phyloP scores from a whole-genome alignment of 2,113 vertebrate genomes.

The Passer domesticus region DNA sequence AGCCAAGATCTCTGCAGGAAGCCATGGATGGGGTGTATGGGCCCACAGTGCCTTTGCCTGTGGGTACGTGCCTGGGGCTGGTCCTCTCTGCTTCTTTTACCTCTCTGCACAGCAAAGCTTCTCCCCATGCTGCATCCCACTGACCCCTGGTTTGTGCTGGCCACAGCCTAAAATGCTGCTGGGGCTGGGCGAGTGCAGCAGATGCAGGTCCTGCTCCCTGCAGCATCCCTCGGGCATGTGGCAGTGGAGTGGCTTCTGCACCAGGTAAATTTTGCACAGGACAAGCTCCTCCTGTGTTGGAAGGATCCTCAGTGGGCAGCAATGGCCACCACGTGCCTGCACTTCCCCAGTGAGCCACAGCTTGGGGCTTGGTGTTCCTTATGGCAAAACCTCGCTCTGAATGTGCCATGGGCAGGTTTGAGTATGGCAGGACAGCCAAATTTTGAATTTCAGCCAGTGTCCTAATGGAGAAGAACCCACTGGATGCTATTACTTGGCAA shows the following conservation, averaged over 20 bases:
- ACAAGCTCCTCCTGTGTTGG: background rate
- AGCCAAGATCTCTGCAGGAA: background rate
- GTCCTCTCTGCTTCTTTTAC: background rate
- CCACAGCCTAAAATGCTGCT: background rate
- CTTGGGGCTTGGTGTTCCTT: background rate
- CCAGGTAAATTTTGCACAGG: accelerated
- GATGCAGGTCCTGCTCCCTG: background rate
- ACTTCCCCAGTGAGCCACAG: background rate
- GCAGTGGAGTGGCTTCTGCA: accelerated
- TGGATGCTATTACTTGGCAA: background rate
- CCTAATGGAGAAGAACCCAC: background rate
- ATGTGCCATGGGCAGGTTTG: background rate
- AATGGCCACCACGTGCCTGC: accelerated
- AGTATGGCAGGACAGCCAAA: background rate
- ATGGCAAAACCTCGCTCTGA: background rate
- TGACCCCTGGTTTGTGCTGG: background rate
- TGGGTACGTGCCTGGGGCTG: accelerated
- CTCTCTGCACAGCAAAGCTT: background rate
- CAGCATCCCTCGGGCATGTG: accelerated
- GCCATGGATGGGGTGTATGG: background rate
- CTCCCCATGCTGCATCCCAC: accelerated
- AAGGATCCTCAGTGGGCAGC: background rate
- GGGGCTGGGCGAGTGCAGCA: background rate
- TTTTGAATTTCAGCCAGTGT: background rate
- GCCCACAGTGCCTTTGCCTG: background rate